Evolutionary conservation across 2,888 invertebrate species (phyloP).

Genomic region (Isotomurus palustris): DNA sequence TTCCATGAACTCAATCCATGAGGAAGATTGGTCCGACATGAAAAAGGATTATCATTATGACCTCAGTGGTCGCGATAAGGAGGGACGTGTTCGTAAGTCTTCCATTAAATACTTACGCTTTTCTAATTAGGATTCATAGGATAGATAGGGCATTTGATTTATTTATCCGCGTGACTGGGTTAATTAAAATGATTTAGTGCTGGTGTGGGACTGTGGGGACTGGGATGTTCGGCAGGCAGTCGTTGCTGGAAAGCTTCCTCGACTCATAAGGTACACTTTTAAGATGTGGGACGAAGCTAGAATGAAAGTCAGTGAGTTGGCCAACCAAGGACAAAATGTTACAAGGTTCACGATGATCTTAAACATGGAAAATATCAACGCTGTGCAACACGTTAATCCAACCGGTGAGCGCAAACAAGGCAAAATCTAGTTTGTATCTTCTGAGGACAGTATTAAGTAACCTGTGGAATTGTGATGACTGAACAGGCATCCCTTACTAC

Average conservation of each 20-base stretch:
- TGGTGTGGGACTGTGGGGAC: background rate
- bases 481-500: conserved; percentile 1
- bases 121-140: background rate
- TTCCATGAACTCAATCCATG: background rate
- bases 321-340: background rate
- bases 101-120: background rate
- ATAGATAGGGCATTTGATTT: background rate
- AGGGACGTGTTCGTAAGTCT: background rate
- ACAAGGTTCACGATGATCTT: background rate
- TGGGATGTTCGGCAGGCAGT: background rate
- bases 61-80: too few species aligned
- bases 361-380: conserved; percentile 2
- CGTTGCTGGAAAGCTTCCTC: background rate
- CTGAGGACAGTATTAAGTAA: too few species aligned
- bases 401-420: background rate
- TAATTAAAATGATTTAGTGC: too few species aligned
- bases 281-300: background rate
- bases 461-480: too few species aligned
- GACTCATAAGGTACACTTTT: background rate
- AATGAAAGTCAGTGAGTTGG: background rate
- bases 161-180: too few species aligned
- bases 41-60: background rate
- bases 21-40: background rate
- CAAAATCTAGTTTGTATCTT: background rate
- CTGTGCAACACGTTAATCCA: background rate